Base-by-base conservation (phyloP, 1,140 invertebrate species). In the Zophobas atratus region DNA sequence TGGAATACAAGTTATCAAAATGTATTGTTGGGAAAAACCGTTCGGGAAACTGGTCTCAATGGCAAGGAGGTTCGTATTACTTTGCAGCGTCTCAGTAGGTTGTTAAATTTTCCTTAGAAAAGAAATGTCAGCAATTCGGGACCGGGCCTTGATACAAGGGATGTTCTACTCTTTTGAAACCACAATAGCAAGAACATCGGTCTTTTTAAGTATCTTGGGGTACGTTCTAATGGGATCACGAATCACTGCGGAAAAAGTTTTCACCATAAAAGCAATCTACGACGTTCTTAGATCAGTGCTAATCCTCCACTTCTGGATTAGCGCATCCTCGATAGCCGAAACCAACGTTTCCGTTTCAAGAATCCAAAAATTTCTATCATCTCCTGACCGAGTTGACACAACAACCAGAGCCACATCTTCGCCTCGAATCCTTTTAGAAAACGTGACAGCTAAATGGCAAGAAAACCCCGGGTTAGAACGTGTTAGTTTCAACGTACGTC, bases 1-100 rank as follows among this genome's bases (percentile, higher is more conserved):
- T 35, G 87, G 87, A n/a, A 88, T 89, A 41, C 79, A 93, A 86
- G 88, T 95, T 20, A 94, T 97, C 78, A 97, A 97, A 89, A 94
- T 97, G 91, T 95, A 96, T 86, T 93, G 93, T 0, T 97, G 95
- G 95, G 96, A 97, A 85, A 92, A 94, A 82, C 89, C 92, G 49
- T 96, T 97, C 85, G 88, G 91, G 55, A 86, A 88, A 76, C 83
- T 88, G 6, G 86, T 89, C 56, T 32, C 75, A 34, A 56, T 41
- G 46, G 38, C 73, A 1, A 75, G 81, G 63, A 76, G 77, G 74
- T 20, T 20, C 20, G 20, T 20, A 20, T 20, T 20, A 20, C 20
- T 20, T 20, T 20, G 20, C 0, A 20, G 20, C 20, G 20, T 20
- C 20, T 20, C 20, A 20, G 20, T 20, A 20, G 20, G 20, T 20